Base-by-base conservation (phyloP, 2,888 invertebrate genomes). In the Eucera pruinosa region DNA sequence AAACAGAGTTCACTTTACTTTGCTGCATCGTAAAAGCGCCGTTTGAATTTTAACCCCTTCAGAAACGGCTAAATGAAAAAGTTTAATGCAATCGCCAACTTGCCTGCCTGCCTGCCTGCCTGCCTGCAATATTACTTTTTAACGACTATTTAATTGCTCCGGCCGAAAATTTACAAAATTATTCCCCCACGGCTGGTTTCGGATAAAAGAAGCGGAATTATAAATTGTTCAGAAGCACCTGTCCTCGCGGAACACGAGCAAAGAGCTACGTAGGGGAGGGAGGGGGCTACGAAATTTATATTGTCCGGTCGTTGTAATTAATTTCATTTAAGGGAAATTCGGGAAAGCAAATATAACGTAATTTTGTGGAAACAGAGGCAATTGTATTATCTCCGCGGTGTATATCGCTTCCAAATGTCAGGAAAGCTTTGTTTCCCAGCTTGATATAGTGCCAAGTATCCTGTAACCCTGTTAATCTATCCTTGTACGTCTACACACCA, bases 351-450 rank as follows among this genome's bases (percentile, higher is more conserved):
- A 73, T 66, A 58, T 45, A 60, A 54, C 43, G 57, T 67, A 52
- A 74, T 77, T 74, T 61, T 33, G 33, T 20, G 48, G 45, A 27
- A 76, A 72, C 72, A 71, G 54, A 30, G 47, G 41, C 27, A 45
- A 77, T 58, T 48, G 43, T 48, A 64, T 75, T 75, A 72, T 72
- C 45, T 57, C 30, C 25, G 9, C 39, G 62, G 39, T 68, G 27
- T 64, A n/a, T n/a, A 74, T 74, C 68, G 74, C 62, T 68, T 74
- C 68, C 68, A 33, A 64, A 62, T 57, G 74, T 74, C 75, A 27
- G 48, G 68, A 47, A 52, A 58, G 76, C 78, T 76, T 65, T 76
- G 70, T 76, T 66, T 48, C 50, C 13, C 39, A 39, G 27, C 47
- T 77, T 66, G 71, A 77, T 66, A 41, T 57, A 62, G 58, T 23